Evolutionary conservation across 2,888 invertebrate genomes (phyloP).

Genomic region (Tromatobia lineatoria): DNA sequence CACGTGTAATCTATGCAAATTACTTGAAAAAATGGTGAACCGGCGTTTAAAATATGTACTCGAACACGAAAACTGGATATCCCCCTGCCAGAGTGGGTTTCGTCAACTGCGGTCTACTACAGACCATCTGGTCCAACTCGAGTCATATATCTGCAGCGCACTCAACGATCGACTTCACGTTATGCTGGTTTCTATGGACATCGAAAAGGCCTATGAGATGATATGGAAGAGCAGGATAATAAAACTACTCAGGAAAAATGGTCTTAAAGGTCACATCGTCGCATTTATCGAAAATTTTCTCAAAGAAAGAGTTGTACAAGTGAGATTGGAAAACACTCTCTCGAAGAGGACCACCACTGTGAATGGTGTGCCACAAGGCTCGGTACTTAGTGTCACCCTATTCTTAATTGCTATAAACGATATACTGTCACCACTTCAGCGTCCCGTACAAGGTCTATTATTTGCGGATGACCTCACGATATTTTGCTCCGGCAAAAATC

Average conservation of each 20-base stretch:
- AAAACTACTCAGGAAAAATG: neutral
- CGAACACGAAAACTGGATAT: no score
- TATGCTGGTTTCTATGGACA: no score
- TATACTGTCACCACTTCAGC: no score
- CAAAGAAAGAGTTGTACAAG: slow-evolving; percentile 13
- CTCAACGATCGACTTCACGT: slow-evolving; percentile 7
- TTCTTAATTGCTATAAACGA: no score
- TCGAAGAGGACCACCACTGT: neutral
- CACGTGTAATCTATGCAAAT: no score
- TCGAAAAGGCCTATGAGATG: no score
- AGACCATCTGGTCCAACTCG: slow-evolving; percentile 29
- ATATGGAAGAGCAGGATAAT: no score
- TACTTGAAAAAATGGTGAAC: no score
- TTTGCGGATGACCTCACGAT: slow-evolving; percentile 51
- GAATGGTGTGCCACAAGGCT: slow-evolving; percentile 53
- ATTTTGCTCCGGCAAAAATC: slow-evolving; percentile 42
- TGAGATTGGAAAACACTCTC: neutral
- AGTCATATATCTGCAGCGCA: slow-evolving; percentile 29
- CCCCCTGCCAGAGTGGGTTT: no score
- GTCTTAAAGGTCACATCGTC: slow-evolving; percentile 1
- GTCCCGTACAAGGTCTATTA: no score
- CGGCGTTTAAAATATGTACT: no score
- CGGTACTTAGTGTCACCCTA: slow-evolving; percentile 43
- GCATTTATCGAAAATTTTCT: slow-evolving; percentile 37
- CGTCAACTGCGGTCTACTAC: slow-evolving; percentile 32